Percentiles rank a stretch among this genome's conserved stretches.
Evolutionary conservation across 64 coral and sea anemone species (phyloP).

Genomic region (Actinia equina): DNA sequence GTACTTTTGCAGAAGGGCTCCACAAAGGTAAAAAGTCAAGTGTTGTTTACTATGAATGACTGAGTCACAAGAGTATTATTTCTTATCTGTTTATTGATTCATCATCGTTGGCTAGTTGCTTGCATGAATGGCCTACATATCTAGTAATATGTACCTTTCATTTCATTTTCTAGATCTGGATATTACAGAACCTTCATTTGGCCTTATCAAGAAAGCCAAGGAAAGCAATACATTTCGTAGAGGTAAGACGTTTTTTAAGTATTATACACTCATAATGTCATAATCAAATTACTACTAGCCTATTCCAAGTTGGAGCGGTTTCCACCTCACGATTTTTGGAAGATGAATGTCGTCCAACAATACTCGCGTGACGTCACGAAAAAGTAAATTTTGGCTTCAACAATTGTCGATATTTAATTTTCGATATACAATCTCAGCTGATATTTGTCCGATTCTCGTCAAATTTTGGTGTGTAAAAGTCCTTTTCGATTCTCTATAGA

Average conservation of each 20-base stretch:
- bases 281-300: background rate
- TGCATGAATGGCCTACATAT: background rate
- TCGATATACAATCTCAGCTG: no score
- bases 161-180: background rate
- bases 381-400: no score
- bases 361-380: no score
- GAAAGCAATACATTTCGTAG: background rate
- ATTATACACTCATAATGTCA: background rate
- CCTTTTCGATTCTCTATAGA: no score
- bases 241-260: background rate
- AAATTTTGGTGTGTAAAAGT: no score
- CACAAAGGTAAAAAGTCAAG: background rate
- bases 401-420: no score
- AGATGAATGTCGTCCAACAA: background rate
- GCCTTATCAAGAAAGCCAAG: background rate
- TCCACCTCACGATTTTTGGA: background rate
- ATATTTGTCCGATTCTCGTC: no score
- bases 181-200: background rate
- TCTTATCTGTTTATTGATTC: no score
- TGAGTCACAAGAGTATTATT: no score
- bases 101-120: background rate
- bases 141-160: background rate
- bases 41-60: no score
- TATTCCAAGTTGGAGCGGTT: background rate
- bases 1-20: background rate